Evolutionary conservation across 2,888 invertebrate species (phyloP), one percentile per base, ranked within the genome.

Genomic region (Plebejus argus): DNA sequence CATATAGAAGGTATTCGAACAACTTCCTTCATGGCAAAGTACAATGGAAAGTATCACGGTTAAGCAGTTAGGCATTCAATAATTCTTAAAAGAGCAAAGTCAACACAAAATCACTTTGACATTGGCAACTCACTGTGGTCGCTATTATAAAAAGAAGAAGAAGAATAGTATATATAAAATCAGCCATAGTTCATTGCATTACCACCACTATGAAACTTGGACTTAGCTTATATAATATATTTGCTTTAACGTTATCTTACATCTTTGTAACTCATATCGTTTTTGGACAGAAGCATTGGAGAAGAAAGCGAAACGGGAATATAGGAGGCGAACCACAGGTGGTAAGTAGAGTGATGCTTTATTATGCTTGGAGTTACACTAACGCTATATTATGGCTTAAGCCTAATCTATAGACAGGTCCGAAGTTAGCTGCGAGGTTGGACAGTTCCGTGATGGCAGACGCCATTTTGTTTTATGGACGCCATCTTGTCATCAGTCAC

Each of bases 221-320:
- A 45, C 45, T 10, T 39, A 39, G 10, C 39, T 10, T 10, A 10
- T 10, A 8, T 10, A 28, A 35, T 39, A 39, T 39, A 39, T 45
- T 45, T 3, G 53, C 53, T 53, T 18, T 18, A 53, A 53, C 53
- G 53, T 18, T 53, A 53, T 53, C 53, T 18, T 53, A 53, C 18
- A 28, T 66, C 7, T 35, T n/a, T 76, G 77, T 77, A 76, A 35
- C 7, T 45, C 28, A 58, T 70, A 72, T 56, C 20, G 61, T 76
- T 70, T 78, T 78, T 77, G 45, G 66, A 72, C 89, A 93, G 93
- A 93, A 83, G 92, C 92, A 0, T 76, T 93, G 80, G 93, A 94
- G 82, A 86, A 90, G 58, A 93, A 92, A 78, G 90, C 91, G 0
- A 93, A 92, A 78, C 84, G 87, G 15, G 93, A 93, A 70, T 89